Evolutionary conservation across 2,888 invertebrate species (phyloP).

Genomic region (Sisyra terminalis): DNA sequence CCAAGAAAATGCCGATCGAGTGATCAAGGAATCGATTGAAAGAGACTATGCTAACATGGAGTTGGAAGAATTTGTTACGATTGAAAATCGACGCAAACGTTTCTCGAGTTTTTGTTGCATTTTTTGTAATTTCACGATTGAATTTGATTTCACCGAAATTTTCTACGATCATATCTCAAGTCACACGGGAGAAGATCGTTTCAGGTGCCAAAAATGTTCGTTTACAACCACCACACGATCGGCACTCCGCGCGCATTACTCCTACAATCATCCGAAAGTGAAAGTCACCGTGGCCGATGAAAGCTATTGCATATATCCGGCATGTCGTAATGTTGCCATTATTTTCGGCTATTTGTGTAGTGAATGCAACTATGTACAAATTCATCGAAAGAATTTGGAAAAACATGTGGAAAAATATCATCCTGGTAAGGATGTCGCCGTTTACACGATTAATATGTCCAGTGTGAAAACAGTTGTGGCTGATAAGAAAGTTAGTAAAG

Average conservation of each 20-base stretch:
- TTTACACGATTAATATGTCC: slow-evolving; percentile 23
- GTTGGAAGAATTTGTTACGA: slow-evolving; percentile 23
- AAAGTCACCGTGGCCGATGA: too few relatives aligned
- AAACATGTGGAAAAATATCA: slow-evolving; percentile 43
- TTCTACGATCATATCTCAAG: slow-evolving; percentile 58
- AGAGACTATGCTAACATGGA: slow-evolving; percentile 25
- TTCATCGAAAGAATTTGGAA: slow-evolving; percentile 39
- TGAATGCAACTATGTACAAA: slow-evolving; percentile 56
- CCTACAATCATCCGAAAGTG: not conserved
- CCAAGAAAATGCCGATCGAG: slow-evolving; percentile 31
- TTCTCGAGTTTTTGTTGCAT: slow-evolving; percentile 20
- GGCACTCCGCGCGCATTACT: slow-evolving; percentile 17
- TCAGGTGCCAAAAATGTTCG: slow-evolving; percentile 43
- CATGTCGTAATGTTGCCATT: slow-evolving; percentile 13
- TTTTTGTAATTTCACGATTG: slow-evolving; percentile 20
- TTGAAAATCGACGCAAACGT: slow-evolving; percentile 13
- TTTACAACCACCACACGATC: slow-evolving; percentile 18
- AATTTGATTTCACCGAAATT: slow-evolving; percentile 18
- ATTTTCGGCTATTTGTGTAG: slow-evolving; percentile 47
- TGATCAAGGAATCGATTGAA: slow-evolving; percentile 34
- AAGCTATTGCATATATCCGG: not conserved
- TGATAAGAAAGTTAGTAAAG: slow-evolving; percentile 6
- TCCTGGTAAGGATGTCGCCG: slow-evolving; percentile 28
- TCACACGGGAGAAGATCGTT: slow-evolving; percentile 67
- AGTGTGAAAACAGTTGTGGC: slow-evolving; percentile 6